phyloP scores from a whole-genome alignment of 2,888 invertebrate species.

The Drosophila koepferae region DNA sequence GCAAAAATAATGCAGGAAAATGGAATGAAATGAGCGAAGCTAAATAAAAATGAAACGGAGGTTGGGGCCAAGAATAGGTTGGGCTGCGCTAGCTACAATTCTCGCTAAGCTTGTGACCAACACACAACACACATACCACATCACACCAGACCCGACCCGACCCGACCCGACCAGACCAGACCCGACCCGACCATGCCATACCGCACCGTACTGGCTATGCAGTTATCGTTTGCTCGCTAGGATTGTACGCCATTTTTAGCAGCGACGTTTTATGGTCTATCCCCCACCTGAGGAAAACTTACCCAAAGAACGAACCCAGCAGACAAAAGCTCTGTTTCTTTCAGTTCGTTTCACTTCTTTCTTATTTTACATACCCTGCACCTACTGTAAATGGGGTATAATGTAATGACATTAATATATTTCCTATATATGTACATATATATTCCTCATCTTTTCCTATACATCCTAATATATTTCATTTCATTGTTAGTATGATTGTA shows the following conservation, averaged over 20 bases:
- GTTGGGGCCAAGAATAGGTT: slow-evolving; percentile 10
- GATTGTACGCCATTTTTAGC: slow-evolving; percentile 61
- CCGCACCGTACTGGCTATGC: slow-evolving; percentile 40
- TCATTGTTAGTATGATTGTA: not conserved
- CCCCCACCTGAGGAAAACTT: slow-evolving; percentile 13
- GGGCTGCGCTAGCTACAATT: slow-evolving; percentile 51
- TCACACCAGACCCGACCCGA: slow-evolving; percentile 1
- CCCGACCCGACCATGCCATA: slow-evolving; percentile 10
- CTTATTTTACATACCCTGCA: slow-evolving; percentile 1
- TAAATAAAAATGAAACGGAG: slow-evolving; percentile 65
- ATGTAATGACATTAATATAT: no score
- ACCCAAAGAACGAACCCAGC: slow-evolving; percentile 27
- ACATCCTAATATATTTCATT: no score
- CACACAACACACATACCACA: slow-evolving; percentile 33
- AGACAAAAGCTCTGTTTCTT: slow-evolving; percentile 54
- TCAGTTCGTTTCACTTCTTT: slow-evolving; percentile 10
- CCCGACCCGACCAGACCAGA: slow-evolving; percentile 9
- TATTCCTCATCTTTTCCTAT: no score
- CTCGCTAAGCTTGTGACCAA: slow-evolving; percentile 51
- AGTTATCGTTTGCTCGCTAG: slow-evolving; percentile 72
- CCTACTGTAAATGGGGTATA: not conserved
- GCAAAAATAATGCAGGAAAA: slow-evolving; percentile 70
- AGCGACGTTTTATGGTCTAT: slow-evolving; percentile 63
- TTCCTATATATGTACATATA: no score
- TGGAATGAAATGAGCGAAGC: slow-evolving; percentile 61